Conservation (phyloP, 2,888 invertebrate genomes). For the Brachyptera risi region DNA sequence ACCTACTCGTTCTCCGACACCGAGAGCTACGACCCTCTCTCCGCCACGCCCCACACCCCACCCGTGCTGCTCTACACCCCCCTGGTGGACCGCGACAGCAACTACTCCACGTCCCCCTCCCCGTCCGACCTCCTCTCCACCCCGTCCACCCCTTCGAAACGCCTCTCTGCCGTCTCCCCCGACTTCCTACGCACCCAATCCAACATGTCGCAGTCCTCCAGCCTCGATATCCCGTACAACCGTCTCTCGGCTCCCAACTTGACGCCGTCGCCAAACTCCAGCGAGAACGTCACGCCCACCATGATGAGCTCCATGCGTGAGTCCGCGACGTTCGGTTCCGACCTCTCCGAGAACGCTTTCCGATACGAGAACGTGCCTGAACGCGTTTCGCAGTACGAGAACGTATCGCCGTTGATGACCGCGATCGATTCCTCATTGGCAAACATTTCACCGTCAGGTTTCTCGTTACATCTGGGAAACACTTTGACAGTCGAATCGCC, state of each 20-base stretch:
- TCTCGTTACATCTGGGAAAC: too few species aligned
- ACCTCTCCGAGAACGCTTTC: too few species aligned
- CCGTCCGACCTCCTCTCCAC: too few species aligned
- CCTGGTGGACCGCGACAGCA: constrained; percentile 34
- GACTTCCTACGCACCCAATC: too few species aligned
- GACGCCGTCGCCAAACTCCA: not conserved
- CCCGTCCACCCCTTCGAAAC: constrained; percentile 24
- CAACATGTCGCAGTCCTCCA: constrained; percentile 19
- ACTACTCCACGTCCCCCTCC: constrained; percentile 23
- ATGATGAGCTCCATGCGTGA: not conserved
- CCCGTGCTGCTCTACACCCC: constrained; percentile 36
- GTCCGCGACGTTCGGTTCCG: not conserved
- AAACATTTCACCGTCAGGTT: too few species aligned
- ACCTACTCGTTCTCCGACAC: constrained; percentile 41
- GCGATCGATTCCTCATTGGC: too few species aligned
- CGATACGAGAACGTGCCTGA: too few species aligned
- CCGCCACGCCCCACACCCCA: constrained; percentile 39
- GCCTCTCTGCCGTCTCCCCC: not conserved
- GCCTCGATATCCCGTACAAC: constrained; percentile 18
- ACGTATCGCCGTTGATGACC: too few species aligned
- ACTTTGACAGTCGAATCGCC: too few species aligned
- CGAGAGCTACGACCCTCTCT: constrained; percentile 41
- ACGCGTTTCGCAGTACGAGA: too few species aligned
- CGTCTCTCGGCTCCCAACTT: not conserved
- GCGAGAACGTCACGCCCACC: too few species aligned